These are phyloP conservation scores for Phoenicopterus ruber DNA, from an alignment of 2,113 vertebrate species.

Conservation along the genomic window DNA sequence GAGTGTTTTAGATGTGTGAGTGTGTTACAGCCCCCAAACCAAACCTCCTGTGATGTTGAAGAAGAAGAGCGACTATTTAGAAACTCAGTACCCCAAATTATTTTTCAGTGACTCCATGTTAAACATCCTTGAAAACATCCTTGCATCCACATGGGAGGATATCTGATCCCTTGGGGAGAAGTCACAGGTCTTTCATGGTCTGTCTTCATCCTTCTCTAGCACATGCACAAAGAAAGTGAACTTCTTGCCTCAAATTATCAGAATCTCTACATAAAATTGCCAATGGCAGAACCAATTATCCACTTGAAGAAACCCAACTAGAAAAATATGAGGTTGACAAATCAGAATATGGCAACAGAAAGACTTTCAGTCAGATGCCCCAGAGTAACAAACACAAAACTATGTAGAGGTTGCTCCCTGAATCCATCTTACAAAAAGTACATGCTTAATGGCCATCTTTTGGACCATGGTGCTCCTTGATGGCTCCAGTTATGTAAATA, in stretches of 20 bases:
- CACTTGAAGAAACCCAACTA: not conserved
- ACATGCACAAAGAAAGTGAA: not conserved
- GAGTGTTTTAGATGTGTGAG: not conserved
- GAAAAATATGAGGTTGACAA: not conserved
- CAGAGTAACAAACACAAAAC: not conserved
- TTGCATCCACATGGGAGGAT: not conserved
- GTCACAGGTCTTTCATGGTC: not conserved
- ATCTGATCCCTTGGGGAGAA: not conserved
- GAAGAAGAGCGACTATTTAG: not conserved
- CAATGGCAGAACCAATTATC: not conserved
- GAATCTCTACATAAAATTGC: not conserved
- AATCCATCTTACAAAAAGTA: not conserved
- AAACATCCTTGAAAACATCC: not conserved
- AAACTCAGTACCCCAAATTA: not conserved
- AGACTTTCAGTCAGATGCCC: not conserved
- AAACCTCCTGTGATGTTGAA: fast-evolving
- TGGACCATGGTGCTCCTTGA: not conserved
- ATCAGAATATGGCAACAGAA: not conserved
- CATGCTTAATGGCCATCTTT: not conserved
- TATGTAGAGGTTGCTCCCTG: not conserved
- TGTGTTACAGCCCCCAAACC: not conserved
- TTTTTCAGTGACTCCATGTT: not conserved
- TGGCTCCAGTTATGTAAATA: not conserved
- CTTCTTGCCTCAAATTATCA: not conserved
- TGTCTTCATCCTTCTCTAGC: not conserved